phyloP scores from a whole-genome alignment of 2,797 vertebrate species.

The Sebastes baramenuke region DNA sequence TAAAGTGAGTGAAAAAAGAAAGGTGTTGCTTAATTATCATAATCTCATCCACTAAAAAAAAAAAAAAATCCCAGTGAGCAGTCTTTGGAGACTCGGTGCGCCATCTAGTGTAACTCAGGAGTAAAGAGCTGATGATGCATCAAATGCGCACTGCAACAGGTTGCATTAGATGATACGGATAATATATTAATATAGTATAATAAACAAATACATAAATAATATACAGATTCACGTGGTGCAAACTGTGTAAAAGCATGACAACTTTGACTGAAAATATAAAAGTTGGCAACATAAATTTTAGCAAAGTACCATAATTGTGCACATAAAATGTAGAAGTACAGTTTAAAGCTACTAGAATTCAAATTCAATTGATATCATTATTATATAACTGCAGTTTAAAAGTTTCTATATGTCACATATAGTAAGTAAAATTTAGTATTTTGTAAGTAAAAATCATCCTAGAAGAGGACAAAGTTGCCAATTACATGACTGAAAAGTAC shows the following conservation, averaged over 20 bases:
- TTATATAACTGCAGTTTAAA: neutral
- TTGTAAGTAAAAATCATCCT: neutral
- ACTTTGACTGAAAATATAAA: neutral
- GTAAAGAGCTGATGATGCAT: neutral
- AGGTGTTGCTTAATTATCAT: neutral
- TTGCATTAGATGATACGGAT: neutral
- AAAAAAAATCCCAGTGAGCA: neutral
- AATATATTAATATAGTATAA: neutral
- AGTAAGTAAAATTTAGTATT: neutral
- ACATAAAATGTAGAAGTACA: neutral
- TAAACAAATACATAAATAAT: neutral
- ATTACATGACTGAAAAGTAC: neutral
- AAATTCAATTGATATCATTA: neutral
- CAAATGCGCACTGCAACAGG: conserved; percentile 32
- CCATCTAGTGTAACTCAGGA: conserved; percentile 54
- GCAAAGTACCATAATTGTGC: neutral
- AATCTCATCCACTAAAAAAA: neutral
- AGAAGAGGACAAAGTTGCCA: neutral
- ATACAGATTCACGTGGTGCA: neutral
- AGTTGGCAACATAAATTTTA: neutral
- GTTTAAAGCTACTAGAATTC: neutral
- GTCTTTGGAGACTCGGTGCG: conserved; percentile 21
- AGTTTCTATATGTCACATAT: neutral
- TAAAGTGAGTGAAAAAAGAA: conserved; percentile 2
- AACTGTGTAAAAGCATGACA: neutral